Evolutionary conservation across 2,797 vertebrate species (phyloP).

Genomic region (Potorous gilbertii): DNA sequence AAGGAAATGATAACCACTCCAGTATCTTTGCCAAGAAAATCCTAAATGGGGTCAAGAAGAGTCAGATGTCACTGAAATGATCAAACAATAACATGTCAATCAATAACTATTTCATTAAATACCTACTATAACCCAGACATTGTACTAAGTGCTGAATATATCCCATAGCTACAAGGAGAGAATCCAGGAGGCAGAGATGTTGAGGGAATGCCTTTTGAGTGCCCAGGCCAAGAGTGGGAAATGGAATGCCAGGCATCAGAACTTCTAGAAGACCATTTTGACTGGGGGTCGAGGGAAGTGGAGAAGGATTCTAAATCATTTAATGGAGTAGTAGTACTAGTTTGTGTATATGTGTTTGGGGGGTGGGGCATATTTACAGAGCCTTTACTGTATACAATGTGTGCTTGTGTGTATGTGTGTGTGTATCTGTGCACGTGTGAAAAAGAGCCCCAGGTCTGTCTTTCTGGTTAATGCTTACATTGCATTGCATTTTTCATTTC

Average conservation of each 20-base stretch:
- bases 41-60: neutral
- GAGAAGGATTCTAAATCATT: neutral
- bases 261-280: neutral
- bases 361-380: neutral
- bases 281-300: neutral
- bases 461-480: conserved; percentile 5
- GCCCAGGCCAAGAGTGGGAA: neutral
- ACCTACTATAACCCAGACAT: neutral
- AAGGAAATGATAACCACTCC: neutral
- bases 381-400: neutral
- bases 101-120: neutral
- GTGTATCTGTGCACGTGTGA: neutral
- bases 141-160: neutral
- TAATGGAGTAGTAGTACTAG: neutral
- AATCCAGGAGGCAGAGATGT: neutral
- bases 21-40: neutral
- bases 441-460: neutral
- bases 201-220: neutral
- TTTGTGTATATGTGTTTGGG: neutral
- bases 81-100: neutral
- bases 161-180: neutral
- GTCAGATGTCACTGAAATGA: no score
- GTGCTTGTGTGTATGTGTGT: neutral
- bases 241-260: neutral
- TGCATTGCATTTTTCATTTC: neutral